Evolutionary conservation across 1,140 invertebrate species (phyloP).

Genomic region (Dendrolimus punctatus): DNA sequence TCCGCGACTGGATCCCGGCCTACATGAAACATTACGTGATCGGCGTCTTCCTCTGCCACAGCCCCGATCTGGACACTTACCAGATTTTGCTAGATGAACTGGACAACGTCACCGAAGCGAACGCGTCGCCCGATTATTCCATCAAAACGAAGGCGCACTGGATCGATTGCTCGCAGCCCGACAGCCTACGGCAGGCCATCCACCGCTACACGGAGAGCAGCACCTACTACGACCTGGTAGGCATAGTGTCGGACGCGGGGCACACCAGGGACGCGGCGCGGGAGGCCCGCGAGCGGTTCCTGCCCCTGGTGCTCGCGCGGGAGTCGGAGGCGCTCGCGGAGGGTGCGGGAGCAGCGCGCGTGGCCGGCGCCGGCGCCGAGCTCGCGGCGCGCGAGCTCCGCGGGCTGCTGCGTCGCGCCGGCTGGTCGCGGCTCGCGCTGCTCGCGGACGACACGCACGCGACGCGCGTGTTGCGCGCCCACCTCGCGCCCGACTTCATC

Average conservation of each 20-base stretch:
- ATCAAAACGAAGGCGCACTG: too few relatives aligned
- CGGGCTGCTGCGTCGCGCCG: slow-evolving; percentile 15
- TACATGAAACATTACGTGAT: too few relatives aligned
- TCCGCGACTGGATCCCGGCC: too few relatives aligned
- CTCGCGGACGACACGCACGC: slow-evolving; percentile 5
- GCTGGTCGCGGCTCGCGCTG: slow-evolving; percentile 33
- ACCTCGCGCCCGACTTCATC: background rate
- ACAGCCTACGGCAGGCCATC: background rate
- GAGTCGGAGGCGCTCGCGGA: background rate
- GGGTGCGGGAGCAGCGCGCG: slow-evolving; percentile 13
- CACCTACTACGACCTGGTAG: slow-evolving; percentile 5
- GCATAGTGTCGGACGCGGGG: slow-evolving; percentile 12
- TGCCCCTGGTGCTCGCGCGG: background rate
- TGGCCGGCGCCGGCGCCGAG: slow-evolving; percentile 10
- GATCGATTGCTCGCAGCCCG: background rate
- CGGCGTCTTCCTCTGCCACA: too few relatives aligned
- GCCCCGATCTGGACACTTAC: too few relatives aligned
- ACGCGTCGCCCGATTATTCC: too few relatives aligned
- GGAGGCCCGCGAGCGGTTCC: background rate
- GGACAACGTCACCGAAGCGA: too few relatives aligned
- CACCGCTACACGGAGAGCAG: background rate
- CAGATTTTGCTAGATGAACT: too few relatives aligned
- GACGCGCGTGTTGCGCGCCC: too few relatives aligned
- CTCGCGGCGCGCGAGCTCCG: slow-evolving; percentile 14
- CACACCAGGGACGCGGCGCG: slow-evolving; percentile 22